Conservation (phyloP, 2,888 invertebrate species). For the Cryptosula pallasiana region DNA sequence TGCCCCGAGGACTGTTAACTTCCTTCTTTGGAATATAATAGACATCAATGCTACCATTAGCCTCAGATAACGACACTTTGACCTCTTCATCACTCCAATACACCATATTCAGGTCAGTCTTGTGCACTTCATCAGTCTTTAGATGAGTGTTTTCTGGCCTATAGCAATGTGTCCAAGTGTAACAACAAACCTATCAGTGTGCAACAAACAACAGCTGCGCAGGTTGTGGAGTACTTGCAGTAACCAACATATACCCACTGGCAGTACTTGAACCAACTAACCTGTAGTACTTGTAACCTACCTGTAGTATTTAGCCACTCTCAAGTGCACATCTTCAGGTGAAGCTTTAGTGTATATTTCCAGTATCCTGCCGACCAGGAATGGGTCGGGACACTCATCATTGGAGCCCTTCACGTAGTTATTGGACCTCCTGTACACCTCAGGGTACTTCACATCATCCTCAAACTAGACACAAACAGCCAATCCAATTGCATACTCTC, state of each 20-base stretch:
- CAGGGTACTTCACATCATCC: conserved; percentile 68
- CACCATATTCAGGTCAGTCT: conserved; percentile 67
- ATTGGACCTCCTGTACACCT: conserved; percentile 71
- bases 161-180: background rate
- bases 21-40: conserved; percentile 52
- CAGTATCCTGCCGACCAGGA: conserved; percentile 67
- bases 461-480: conserved; percentile 25
- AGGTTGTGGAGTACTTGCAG: too few relatives aligned
- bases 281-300: too few relatives aligned
- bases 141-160: conserved; percentile 71
- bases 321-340: conserved; percentile 61
- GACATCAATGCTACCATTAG: conserved; percentile 61
- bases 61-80: conserved; percentile 61
- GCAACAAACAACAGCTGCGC: too few relatives aligned
- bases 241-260: too few relatives aligned
- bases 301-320: conserved; percentile 62
- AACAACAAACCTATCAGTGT: too few relatives aligned
- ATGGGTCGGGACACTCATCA: conserved; percentile 68
- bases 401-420: conserved; percentile 68
- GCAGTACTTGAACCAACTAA: too few relatives aligned
- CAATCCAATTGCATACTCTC: background rate
- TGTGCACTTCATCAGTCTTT: conserved; percentile 58
- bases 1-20: conserved; percentile 56
- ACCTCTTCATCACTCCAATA: conserved; percentile 74
- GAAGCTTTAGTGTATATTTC: conserved; percentile 61